Evolutionary conservation across 2,113 vertebrate species (phyloP).

Genomic region (Microtus pennsylvanicus): DNA sequence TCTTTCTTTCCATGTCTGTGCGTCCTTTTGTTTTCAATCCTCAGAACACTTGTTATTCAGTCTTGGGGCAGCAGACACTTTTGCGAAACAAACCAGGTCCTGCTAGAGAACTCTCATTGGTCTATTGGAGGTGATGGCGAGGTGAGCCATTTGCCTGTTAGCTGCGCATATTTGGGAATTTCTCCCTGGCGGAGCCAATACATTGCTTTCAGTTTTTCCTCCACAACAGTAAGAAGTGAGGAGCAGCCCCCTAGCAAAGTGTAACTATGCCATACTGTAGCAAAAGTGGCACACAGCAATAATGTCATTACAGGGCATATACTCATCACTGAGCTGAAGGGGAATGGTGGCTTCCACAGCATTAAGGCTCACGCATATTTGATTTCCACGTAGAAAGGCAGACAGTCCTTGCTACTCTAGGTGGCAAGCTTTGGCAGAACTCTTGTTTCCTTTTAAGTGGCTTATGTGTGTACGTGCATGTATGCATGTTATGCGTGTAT

Average conservation of each 20-base stretch:
- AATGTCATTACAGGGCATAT: conserved; percentile 59
- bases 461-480: no score
- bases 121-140: not conserved
- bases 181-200: conserved; percentile 20
- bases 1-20: not conserved
- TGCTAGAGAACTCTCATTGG: not conserved
- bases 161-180: conserved; percentile 26
- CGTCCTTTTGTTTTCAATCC: conserved; percentile 13
- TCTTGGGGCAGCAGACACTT: conserved; percentile 16
- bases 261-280: not conserved
- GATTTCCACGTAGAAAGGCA: conserved; percentile 53
- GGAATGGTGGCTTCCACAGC: conserved; percentile 15
- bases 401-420: conserved; percentile 48
- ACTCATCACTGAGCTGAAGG: conserved; percentile 43
- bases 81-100: conserved; percentile 17
- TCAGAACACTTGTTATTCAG: conserved; percentile 35
- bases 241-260: conserved; percentile 26
- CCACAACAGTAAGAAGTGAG: not conserved
- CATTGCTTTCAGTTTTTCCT: conserved; percentile 24
- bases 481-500: not conserved
- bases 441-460: conserved; percentile 48
- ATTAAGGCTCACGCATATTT: conserved; percentile 32
- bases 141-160: not conserved
- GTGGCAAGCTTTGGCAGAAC: conserved; percentile 67
- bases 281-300: not conserved